These are phyloP conservation scores for Macrocentrus cingulum DNA, from an alignment of 1,140 invertebrate species.

Conservation along the genomic window DNA sequence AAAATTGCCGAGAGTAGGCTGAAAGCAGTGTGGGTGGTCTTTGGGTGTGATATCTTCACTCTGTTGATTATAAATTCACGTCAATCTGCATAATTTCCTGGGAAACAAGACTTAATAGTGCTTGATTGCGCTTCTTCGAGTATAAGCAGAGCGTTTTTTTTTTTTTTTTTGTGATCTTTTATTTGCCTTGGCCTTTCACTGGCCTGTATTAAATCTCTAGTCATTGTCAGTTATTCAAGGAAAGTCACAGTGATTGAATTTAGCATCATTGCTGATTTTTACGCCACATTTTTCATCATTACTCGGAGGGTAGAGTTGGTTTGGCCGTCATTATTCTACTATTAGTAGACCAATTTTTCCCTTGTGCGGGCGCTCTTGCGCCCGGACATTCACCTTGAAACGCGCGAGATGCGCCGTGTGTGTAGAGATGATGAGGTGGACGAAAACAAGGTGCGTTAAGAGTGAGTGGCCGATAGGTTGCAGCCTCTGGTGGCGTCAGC, in stretches of 20 bases:
- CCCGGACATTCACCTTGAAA: constrained; percentile 20
- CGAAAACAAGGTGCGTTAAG: constrained; percentile 20
- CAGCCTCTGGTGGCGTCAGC: constrained; percentile 53
- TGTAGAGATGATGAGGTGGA: constrained; percentile 5
- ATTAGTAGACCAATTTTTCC: neutral
- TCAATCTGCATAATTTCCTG: constrained; percentile 38
- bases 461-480: constrained; percentile 54
- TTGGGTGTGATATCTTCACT: constrained; percentile 11
- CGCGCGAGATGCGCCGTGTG: neutral
- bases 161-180: too few relatives aligned
- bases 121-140: constrained; percentile 19
- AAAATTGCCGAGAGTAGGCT: constrained; percentile 16
- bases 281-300: too few relatives aligned
- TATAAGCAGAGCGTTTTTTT: too few relatives aligned
- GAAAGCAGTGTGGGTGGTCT: constrained; percentile 19
- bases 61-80: neutral
- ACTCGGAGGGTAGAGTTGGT: too few relatives aligned
- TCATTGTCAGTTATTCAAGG: too few relatives aligned
- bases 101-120: constrained; percentile 31
- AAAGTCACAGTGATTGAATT: too few relatives aligned
- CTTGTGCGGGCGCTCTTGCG: too few relatives aligned
- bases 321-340: neutral
- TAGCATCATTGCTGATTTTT: too few relatives aligned
- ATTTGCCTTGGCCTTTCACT: constrained; percentile 48
- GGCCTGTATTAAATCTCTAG: neutral